Conservation (phyloP, 2,113 vertebrate species). For the Tricholaema leucomelas region DNA sequence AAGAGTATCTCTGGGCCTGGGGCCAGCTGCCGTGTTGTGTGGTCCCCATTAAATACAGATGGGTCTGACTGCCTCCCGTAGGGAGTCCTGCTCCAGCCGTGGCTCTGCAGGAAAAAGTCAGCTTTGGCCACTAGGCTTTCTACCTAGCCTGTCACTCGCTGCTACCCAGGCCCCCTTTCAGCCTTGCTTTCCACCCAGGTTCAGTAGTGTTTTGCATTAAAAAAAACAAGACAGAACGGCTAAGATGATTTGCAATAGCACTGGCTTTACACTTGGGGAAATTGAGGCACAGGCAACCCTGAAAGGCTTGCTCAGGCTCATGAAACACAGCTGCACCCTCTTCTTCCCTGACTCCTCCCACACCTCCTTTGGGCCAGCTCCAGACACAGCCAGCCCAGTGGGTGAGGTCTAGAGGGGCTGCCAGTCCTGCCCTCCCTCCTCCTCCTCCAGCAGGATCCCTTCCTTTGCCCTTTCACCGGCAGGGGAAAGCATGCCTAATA, state of each 20-base stretch:
- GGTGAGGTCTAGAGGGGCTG: background rate
- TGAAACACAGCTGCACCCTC: background rate
- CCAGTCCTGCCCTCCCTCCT: background rate
- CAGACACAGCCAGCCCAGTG: fast-evolving
- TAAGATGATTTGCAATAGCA: background rate
- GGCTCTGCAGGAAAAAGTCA: background rate
- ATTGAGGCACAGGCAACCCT: background rate
- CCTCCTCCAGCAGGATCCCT: background rate
- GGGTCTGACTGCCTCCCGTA: background rate
- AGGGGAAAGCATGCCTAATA: slow-evolving; percentile 29
- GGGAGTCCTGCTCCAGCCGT: background rate
- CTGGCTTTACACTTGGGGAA: background rate
- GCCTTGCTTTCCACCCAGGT: background rate
- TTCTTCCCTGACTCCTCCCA: background rate
- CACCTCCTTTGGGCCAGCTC: background rate
- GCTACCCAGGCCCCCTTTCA: too few relatives aligned
- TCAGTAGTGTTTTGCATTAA: fast-evolving
- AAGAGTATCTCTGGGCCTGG: background rate
- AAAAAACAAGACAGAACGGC: background rate
- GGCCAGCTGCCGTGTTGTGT: slow-evolving; percentile 38
- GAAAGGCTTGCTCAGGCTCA: background rate
- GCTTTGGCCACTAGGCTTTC: background rate
- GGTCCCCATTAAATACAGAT: slow-evolving; percentile 47
- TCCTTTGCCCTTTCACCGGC: slow-evolving; percentile 31
- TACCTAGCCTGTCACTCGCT: fast-evolving